Evolutionary conservation across 1,140 invertebrate species (phyloP).

Genomic region (Penaeus japonicus): DNA sequence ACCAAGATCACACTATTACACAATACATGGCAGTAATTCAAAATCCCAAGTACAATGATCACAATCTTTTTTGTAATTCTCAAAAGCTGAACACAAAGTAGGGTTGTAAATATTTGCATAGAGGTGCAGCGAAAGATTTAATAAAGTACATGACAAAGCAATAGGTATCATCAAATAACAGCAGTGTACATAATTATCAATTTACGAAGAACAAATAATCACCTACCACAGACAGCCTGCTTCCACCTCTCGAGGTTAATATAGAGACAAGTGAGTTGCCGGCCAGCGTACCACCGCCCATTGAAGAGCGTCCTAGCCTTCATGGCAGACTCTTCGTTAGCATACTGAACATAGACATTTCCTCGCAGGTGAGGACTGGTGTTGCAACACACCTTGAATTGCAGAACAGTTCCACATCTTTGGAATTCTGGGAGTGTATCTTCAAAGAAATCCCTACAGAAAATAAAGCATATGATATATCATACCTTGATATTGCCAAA

Average conservation of each 20-base stretch:
- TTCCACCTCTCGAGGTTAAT: constrained; percentile 82
- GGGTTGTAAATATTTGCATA: too few species aligned
- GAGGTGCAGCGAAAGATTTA: too few species aligned
- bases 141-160: too few species aligned
- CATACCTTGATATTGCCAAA: neutral
- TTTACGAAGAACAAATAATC: neutral
- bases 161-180: too few species aligned
- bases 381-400: constrained; percentile 88
- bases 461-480: neutral
- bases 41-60: too few species aligned
- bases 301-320: constrained; percentile 79
- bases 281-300: constrained; percentile 88
- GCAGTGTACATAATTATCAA: too few species aligned
- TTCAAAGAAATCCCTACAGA: constrained; percentile 80
- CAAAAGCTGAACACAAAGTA: too few species aligned
- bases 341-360: constrained; percentile 90
- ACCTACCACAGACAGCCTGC: constrained; percentile 82
- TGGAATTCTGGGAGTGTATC: constrained; percentile 86
- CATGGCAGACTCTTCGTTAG: constrained; percentile 73
- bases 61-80: too few species aligned
- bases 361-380: constrained; percentile 85
- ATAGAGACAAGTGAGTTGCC: constrained; percentile 83
- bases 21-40: too few species aligned
- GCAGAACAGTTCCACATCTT: constrained; percentile 78
- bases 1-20: too few species aligned